Base-by-base conservation (phyloP, 1,140 invertebrate genomes). In the Schlechtendalia chinensis region DNA sequence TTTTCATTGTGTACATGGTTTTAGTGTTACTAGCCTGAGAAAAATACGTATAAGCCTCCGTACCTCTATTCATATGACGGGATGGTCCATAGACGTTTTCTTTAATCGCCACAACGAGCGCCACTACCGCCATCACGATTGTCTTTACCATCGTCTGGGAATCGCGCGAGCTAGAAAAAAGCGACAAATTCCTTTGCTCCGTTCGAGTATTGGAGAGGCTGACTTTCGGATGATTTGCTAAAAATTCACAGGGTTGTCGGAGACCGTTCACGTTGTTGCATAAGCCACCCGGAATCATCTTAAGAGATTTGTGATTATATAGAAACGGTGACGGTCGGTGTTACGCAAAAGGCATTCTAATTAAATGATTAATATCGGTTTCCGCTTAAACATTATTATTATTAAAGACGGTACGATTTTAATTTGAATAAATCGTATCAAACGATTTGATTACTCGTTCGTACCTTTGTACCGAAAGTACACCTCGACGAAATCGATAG, bases 221-320 rank as follows among this genome's bases (percentile, higher is more conserved):
- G 22, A 69, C 45, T 50, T 69, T 50, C 1, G n/a, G 5, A 22
- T 22, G 65, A 69, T 69, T 69, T 69, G 47, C 47, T 50, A 24
- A 14, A 69, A 69, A 69, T 67, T 39, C 32, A 67, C 65, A 45
- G 0, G 32, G 19, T 11, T 47, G 22, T 67, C 5, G 39, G n/a
- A n/a, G 0, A 14, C 45, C 6, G 39, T 47, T 10, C 14, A 16
- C 14, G 65, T 50, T 69, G 65, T 50, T 50, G 12, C 45, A 5
- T 24, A 69, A 69, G n/a, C 65, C 47, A 47, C 65, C 8, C 65
- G n/a, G 5, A 69, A 69, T 12, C 45, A 47, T 69, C 45, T 69
- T 17, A 5, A 11, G 45, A 24, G 65, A 69, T 69, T 69, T 47
- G 45, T 50, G 22, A 39, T n/a, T n/a, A 19, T 50, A 47, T 17